Percentiles rank a stretch among this genome's conserved stretches.
These are phyloP conservation scores for Gouania willdenowi DNA, from an alignment of 2,797 vertebrate genomes.

Conservation along the genomic window DNA sequence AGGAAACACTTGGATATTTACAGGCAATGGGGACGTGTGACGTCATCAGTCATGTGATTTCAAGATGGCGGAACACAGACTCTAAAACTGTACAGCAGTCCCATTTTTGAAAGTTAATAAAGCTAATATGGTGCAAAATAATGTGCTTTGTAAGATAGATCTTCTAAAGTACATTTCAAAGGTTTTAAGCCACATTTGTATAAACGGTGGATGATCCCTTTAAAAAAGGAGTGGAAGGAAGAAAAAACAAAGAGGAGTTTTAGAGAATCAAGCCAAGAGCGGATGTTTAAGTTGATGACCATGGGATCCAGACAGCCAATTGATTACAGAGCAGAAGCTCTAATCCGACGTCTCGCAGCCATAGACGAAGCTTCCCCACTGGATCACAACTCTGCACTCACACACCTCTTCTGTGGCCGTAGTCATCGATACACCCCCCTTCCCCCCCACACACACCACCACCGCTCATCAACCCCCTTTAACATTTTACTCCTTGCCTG, in stretches of 20 bases:
- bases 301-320: conserved; percentile 57
- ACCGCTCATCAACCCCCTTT: conserved; percentile 24
- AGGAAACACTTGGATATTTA: too few species aligned
- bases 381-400: conserved; percentile 53
- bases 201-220: too few species aligned
- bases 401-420: conserved; percentile 45
- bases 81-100: too few species aligned
- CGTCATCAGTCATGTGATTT: too few species aligned
- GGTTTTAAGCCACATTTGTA: too few species aligned
- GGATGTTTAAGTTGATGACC: conserved; percentile 53
- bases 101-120: too few species aligned
- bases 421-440: conserved; percentile 44
- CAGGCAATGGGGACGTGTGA: too few species aligned
- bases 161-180: neutral
- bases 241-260: conserved; percentile 18
- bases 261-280: conserved; percentile 29
- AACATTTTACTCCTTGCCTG: conserved; percentile 46
- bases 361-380: conserved; percentile 44
- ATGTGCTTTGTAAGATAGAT: too few species aligned
- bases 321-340: conserved; percentile 69
- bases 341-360: conserved; percentile 58
- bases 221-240: conserved; percentile 1
- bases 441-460: conserved; percentile 10
- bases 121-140: too few species aligned
- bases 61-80: too few species aligned